Evolutionary conservation across 2,888 invertebrate species (phyloP).

Genomic region (Apeira syringaria): DNA sequence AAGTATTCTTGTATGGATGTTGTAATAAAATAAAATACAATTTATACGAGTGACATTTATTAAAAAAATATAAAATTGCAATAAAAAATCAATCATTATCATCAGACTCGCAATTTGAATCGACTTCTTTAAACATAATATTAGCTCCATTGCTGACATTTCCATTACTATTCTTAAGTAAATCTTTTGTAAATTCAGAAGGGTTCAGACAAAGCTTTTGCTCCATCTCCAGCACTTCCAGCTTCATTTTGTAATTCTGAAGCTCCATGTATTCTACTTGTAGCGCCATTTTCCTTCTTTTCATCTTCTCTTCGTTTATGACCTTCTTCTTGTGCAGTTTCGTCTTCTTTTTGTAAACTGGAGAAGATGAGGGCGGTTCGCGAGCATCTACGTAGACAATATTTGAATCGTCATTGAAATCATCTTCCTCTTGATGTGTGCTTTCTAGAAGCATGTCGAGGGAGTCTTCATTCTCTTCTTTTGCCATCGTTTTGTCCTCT

Average conservation of each 20-base stretch:
- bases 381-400: constrained; percentile 11
- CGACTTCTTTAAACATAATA: constrained; percentile 4
- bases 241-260: constrained; percentile 27
- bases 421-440: constrained; percentile 1
- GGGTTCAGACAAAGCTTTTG: constrained; percentile 20
- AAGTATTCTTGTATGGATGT: too few species aligned
- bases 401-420: constrained; percentile 6
- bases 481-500: constrained; percentile 1
- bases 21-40: too few species aligned
- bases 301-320: constrained; percentile 12
- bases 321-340: constrained; percentile 1
- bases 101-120: constrained; percentile 5
- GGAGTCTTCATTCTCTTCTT: constrained; percentile 11
- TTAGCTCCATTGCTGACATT: background rate
- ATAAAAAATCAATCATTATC: background rate
- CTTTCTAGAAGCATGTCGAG: constrained; percentile 1
- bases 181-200: constrained; percentile 20
- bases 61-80: too few species aligned
- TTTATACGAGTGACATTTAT: too few species aligned
- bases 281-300: constrained; percentile 17
- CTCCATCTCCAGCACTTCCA: constrained; percentile 24
- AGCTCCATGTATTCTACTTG: constrained; percentile 23
- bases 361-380: constrained; percentile 2
- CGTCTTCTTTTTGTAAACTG: constrained; percentile 8
- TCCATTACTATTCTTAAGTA: constrained; percentile 13